A percentile compares a stretch with the other conserved stretches of the same genome.
Evolutionary conservation across 2,888 invertebrate species (phyloP).

Genomic region (Lithosia quadra): DNA sequence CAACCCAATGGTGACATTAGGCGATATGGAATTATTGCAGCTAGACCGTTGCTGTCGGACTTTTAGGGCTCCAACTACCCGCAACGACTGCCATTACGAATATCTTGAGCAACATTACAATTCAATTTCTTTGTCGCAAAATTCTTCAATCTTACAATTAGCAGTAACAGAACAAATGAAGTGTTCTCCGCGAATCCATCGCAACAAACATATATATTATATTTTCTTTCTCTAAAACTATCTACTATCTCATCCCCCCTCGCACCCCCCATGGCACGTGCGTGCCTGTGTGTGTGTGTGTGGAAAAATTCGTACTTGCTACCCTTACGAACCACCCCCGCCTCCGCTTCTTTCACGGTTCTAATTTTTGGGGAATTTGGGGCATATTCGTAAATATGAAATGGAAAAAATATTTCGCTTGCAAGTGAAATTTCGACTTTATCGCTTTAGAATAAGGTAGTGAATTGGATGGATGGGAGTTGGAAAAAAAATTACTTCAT

Average conservation of each 20-base stretch:
- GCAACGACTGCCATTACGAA: no score
- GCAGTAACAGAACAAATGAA: slow-evolving; percentile 58
- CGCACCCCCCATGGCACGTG: slow-evolving; percentile 47
- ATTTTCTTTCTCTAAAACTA: slow-evolving; percentile 83
- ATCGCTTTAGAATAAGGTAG: slow-evolving; percentile 56
- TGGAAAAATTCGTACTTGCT: slow-evolving; percentile 71
- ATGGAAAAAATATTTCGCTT: slow-evolving; percentile 86
- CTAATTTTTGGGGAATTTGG: slow-evolving; percentile 88
- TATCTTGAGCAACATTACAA: no score
- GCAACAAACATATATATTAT: slow-evolving; percentile 69
- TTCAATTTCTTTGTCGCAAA: no score
- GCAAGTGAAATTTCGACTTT: slow-evolving; percentile 63
- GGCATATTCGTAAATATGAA: slow-evolving; percentile 88
- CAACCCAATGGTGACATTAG: no score
- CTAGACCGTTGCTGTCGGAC: no score
- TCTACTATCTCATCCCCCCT: slow-evolving; percentile 73
- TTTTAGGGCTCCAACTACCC: no score
- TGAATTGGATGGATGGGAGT: slow-evolving; percentile 60
- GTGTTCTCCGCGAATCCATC: slow-evolving; percentile 60
- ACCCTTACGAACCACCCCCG: slow-evolving; percentile 61
- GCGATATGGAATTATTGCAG: no score
- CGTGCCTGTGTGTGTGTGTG: slow-evolving; percentile 51
- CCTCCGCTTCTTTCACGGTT: slow-evolving; percentile 84
- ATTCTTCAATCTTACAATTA: slow-evolving; percentile 32
- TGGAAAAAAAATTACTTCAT: slow-evolving; percentile 87